These are phyloP conservation scores for Lethrus apterus DNA, from an alignment of 1,140 invertebrate genomes.

Conservation along the genomic window DNA sequence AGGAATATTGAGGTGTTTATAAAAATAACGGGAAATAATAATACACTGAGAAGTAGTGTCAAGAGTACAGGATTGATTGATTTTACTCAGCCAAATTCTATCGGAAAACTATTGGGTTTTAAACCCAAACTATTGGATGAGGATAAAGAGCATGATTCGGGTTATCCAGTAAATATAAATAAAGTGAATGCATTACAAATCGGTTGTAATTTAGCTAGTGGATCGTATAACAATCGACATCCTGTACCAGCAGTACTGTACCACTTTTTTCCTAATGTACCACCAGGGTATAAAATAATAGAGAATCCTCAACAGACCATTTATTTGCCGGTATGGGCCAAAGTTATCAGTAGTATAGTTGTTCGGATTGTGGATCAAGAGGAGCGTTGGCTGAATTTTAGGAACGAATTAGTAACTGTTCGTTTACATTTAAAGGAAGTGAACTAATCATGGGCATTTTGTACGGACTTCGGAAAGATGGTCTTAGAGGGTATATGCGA, in stretches of 20 bases:
- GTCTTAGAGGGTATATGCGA: no score
- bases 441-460: slow-evolving; percentile 4
- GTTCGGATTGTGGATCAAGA: slow-evolving; percentile 29
- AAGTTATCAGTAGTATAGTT: slow-evolving; percentile 22
- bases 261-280: slow-evolving; percentile 30
- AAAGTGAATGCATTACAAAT: neutral
- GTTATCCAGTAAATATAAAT: neutral
- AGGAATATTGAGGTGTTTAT: no score
- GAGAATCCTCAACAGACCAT: slow-evolving; percentile 32
- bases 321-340: slow-evolving; percentile 32
- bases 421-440: slow-evolving; percentile 22
- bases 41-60: neutral
- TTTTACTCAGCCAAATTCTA: neutral
- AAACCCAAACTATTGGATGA: neutral
- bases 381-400: slow-evolving; percentile 27
- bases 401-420: slow-evolving; percentile 21
- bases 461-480: neutral
- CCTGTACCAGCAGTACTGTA: slow-evolving; percentile 30
- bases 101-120: neutral
- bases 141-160: neutral
- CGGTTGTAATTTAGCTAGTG: slow-evolving; percentile 18
- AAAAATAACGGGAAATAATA: neutral
- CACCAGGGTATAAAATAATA: slow-evolving; percentile 30
- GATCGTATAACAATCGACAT: slow-evolving; percentile 30
- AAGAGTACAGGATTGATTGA: neutral